A percentile compares a stretch with the other conserved stretches of the same genome.
These are phyloP conservation scores for Scleropages formosus DNA, from an alignment of 2,797 vertebrate species.

Conservation along the genomic window DNA sequence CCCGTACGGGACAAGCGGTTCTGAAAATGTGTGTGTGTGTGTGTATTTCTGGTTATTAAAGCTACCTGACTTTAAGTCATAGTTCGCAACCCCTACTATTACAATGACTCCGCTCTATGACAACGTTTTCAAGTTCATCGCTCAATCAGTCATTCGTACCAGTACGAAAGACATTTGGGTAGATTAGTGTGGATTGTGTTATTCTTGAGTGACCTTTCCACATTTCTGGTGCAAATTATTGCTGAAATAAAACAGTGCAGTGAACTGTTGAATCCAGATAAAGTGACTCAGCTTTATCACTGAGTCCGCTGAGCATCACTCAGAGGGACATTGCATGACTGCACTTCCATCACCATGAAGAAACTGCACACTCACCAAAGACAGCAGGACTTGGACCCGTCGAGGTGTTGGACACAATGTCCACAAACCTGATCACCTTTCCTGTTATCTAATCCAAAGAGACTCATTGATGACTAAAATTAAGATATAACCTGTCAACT, in stretches of 20 bases:
- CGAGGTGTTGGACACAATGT: not conserved
- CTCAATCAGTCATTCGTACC: not conserved
- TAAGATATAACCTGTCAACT: slow-evolving; percentile 16
- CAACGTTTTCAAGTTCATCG: no score
- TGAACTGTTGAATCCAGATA: not conserved
- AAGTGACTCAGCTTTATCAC: not conserved
- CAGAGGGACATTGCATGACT: not conserved
- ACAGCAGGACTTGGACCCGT: not conserved
- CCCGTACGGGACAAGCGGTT: no score
- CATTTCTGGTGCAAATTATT: no score
- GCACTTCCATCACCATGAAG: not conserved
- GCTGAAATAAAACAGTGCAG: no score
- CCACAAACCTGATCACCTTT: slow-evolving; percentile 8
- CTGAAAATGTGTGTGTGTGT: no score
- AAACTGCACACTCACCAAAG: not conserved
- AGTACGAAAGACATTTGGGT: not conserved
- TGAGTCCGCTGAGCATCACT: no score
- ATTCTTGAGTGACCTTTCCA: no score
- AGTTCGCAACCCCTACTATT: not conserved
- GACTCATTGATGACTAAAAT: slow-evolving; percentile 11
- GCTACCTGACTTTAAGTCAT: slow-evolving; percentile 25
- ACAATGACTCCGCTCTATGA: no score
- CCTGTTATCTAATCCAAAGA: not conserved
- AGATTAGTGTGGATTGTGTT: not conserved
- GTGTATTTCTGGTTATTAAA: no score